phyloP scores from a whole-genome alignment of 2,113 vertebrate species.

The Nibea coibor region DNA sequence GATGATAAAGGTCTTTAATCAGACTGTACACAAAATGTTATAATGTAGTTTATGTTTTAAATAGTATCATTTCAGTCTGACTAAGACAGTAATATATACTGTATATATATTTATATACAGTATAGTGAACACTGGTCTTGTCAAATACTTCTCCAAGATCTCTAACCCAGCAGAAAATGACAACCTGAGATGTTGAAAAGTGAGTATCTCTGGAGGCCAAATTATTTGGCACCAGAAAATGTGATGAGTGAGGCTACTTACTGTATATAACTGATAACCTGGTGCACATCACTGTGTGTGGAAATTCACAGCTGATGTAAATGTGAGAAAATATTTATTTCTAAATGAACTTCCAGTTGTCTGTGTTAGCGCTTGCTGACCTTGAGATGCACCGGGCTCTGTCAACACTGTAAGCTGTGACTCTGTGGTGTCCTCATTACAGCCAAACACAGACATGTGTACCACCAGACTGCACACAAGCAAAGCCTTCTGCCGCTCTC shows the following conservation, averaged over 20 bases:
- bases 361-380: slow-evolving; percentile 27
- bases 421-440: slow-evolving; percentile 62
- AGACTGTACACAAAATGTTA: too few relatives aligned
- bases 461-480: slow-evolving; percentile 65
- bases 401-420: slow-evolving; percentile 63
- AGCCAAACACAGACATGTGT: slow-evolving; percentile 50
- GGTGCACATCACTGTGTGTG: not conserved
- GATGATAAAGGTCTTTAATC: too few relatives aligned
- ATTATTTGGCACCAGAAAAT: not conserved
- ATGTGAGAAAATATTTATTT: slow-evolving; percentile 19
- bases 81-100: too few relatives aligned
- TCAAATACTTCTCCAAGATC: too few relatives aligned
- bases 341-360: slow-evolving; percentile 29
- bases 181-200: not conserved
- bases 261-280: not conserved
- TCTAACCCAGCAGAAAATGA: not conserved
- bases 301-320: not conserved
- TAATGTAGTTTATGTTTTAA: too few relatives aligned
- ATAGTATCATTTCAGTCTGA: too few relatives aligned
- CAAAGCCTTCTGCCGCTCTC: slow-evolving; percentile 69
- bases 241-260: not conserved
- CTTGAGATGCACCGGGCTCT: slow-evolving; percentile 54
- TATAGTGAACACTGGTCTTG: too few relatives aligned
- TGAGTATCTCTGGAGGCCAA: not conserved
- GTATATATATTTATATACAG: too few relatives aligned